Conservation (phyloP, 2,797 vertebrate species). For the Pseudochaenichthys georgianus region DNA sequence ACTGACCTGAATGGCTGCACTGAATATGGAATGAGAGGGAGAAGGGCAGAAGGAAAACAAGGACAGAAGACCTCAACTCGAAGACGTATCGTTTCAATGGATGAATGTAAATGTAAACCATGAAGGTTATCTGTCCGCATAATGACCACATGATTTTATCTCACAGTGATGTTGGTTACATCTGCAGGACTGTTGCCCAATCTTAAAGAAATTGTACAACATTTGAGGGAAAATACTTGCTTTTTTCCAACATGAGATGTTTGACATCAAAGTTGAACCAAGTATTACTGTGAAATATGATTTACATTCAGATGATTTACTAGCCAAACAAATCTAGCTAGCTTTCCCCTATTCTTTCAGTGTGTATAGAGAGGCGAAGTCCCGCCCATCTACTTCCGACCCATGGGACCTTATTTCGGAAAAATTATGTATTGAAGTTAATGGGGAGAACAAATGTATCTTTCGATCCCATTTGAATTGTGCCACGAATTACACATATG, state of each 20-base stretch:
- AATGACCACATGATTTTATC: slow-evolving; percentile 41
- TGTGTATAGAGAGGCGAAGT: neutral
- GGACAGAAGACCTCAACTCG: slow-evolving; percentile 64
- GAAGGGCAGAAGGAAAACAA: slow-evolving; percentile 60
- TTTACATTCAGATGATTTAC: neutral
- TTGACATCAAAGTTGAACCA: neutral
- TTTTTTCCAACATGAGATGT: neutral
- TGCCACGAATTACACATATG: too few relatives aligned
- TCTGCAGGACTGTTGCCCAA: neutral
- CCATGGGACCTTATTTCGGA: too few relatives aligned
- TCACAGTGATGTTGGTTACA: slow-evolving; percentile 33
- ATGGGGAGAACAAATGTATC: too few relatives aligned
- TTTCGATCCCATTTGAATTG: too few relatives aligned
- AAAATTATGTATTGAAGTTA: too few relatives aligned
- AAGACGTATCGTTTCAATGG: slow-evolving; percentile 26
- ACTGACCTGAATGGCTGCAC: slow-evolving; percentile 76
- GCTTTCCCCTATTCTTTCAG: neutral
- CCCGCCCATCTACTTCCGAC: too few relatives aligned
- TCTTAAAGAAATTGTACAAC: neutral
- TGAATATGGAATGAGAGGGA: slow-evolving; percentile 76
- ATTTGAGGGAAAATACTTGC: neutral
- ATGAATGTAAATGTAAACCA: slow-evolving; percentile 14
- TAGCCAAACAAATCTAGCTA: too few relatives aligned
- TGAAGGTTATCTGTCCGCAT: slow-evolving; percentile 28
- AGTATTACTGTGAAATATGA: neutral